phyloP scores from a whole-genome alignment of 2,888 invertebrate genomes.

The Caenorhabditis japonica region DNA sequence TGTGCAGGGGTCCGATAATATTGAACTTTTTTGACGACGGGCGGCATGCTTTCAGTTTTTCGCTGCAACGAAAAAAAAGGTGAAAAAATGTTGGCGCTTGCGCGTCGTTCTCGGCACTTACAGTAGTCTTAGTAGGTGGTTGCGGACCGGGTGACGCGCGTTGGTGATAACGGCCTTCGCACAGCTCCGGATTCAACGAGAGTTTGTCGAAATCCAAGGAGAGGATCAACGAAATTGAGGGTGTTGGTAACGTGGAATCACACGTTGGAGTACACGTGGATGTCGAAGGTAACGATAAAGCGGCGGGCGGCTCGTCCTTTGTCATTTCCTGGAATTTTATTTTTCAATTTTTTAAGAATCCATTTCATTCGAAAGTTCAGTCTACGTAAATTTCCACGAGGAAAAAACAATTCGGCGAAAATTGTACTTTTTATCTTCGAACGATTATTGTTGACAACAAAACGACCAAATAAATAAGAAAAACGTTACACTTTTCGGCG shows the following conservation, averaged over 20 bases:
- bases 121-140: constrained; percentile 34
- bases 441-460: too few species aligned
- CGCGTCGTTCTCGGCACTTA: constrained; percentile 12
- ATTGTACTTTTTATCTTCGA: too few species aligned
- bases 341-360: too few species aligned
- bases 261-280: constrained; percentile 24
- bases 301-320: constrained; percentile 17
- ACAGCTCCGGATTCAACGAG: constrained; percentile 25
- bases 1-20: constrained; percentile 17
- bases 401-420: too few species aligned
- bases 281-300: constrained; percentile 9
- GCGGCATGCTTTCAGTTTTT: constrained; percentile 25
- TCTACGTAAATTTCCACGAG: too few species aligned
- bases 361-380: too few species aligned
- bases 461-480: too few species aligned
- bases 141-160: constrained; percentile 26
- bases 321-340: constrained; percentile 6
- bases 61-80: constrained; percentile 13
- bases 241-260: constrained; percentile 8
- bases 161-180: constrained; percentile 24
- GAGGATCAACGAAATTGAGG: constrained; percentile 13
- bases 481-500: too few species aligned
- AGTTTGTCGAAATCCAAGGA: constrained; percentile 35
- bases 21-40: constrained; percentile 12
- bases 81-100: constrained; percentile 1